These are phyloP conservation scores for Pantherophis alleghaniensis DNA, from an alignment of 2,797 vertebrate genomes.

Conservation along the genomic window DNA sequence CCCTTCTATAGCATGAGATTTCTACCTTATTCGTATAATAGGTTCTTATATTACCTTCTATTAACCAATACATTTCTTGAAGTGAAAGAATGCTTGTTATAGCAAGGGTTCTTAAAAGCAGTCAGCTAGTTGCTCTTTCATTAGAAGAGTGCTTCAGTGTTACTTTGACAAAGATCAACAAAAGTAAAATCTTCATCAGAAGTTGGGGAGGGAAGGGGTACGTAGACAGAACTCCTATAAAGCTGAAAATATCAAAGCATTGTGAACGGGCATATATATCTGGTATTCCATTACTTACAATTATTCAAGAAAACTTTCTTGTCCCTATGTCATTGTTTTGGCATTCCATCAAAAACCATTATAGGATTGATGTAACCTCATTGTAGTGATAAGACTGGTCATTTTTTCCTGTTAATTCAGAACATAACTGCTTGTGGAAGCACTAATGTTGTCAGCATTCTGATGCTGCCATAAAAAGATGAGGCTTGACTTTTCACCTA, in stretches of 20 bases:
- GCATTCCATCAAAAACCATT: not conserved
- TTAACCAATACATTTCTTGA: not conserved
- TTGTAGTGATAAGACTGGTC: not conserved
- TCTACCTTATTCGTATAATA: not conserved
- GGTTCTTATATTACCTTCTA: not conserved
- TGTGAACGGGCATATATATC: not conserved
- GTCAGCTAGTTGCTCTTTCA: not conserved
- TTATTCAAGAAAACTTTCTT: not conserved
- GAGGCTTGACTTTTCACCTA: too few relatives aligned
- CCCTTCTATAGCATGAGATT: not conserved
- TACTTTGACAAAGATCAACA: constrained; percentile 22
- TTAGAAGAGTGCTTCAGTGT: not conserved
- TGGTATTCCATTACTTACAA: not conserved
- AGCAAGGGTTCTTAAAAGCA: not conserved
- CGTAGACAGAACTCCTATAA: constrained; percentile 2
- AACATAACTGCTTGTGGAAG: not conserved
- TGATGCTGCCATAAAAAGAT: too few relatives aligned
- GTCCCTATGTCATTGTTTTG: not conserved
- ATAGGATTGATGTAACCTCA: not conserved
- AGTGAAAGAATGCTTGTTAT: not conserved
- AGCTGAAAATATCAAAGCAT: not conserved
- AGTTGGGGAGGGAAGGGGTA: not conserved
- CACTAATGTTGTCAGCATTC: not conserved
- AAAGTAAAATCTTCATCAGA: constrained; percentile 33
- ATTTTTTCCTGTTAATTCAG: not conserved